Evolutionary conservation across 2,797 vertebrate species (phyloP).

Genomic region (Eupleurogrammus muticus): DNA sequence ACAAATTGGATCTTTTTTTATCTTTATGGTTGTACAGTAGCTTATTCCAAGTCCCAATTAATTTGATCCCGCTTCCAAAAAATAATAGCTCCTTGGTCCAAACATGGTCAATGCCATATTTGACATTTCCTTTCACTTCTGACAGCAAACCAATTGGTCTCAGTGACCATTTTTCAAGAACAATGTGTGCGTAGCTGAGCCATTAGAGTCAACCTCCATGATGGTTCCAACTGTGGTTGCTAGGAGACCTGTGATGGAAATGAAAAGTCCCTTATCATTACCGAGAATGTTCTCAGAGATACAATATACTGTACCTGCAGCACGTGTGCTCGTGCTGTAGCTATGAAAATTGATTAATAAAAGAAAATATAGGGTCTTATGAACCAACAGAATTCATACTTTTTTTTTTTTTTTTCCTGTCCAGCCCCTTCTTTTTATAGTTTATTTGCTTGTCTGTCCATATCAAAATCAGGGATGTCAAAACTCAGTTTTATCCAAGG

Average conservation of each 20-base stretch:
- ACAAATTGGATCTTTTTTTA: not conserved
- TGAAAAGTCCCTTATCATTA: conserved; percentile 5
- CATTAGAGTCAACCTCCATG: conserved; percentile 12
- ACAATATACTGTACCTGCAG: not conserved
- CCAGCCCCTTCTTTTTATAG: no score
- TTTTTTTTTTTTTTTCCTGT: no score
- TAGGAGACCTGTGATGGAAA: conserved; percentile 14
- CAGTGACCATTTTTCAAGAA: conserved; percentile 4
- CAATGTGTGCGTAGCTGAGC: not conserved
- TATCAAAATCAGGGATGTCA: no score
- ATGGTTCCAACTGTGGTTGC: conserved; percentile 20
- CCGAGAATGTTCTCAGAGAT: not conserved
- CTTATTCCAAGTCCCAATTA: not conserved
- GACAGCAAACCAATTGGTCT: conserved; percentile 10
- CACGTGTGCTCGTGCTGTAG: not conserved
- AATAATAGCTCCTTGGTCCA: not conserved
- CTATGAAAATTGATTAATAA: not conserved
- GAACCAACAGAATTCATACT: no score
- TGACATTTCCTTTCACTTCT: conserved; percentile 13
- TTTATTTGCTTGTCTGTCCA: no score
- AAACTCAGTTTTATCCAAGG: no score
- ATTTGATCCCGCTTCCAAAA: conserved; percentile 3
- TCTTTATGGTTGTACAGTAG: not conserved
- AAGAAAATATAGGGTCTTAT: no score
- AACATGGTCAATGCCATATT: not conserved